A percentile compares a stretch with the other conserved stretches of the same genome.
These are phyloP conservation scores for Epinephelus coioides DNA, from an alignment of 2,797 vertebrate genomes.

Conservation along the genomic window DNA sequence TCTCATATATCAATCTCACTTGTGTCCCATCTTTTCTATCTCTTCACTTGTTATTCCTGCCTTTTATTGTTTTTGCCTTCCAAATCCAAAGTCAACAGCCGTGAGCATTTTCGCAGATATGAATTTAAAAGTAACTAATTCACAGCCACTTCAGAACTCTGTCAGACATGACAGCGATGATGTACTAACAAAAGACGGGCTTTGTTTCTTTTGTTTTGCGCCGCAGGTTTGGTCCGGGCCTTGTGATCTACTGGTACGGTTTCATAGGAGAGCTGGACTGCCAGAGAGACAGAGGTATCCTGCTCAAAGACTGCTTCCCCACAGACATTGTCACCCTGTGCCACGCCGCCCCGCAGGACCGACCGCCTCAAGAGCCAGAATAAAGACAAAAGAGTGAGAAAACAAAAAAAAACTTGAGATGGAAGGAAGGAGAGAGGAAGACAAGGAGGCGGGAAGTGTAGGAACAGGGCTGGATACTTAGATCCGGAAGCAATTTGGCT, in stretches of 20 bases:
- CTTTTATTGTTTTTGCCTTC: conserved; percentile 35
- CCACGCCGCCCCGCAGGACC: conserved; percentile 71
- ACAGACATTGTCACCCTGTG: conserved; percentile 93
- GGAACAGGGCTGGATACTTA: conserved; percentile 73
- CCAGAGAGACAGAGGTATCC: conserved; percentile 94
- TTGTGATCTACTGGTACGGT: conserved; percentile 99
- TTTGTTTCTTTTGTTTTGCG: conserved; percentile 51
- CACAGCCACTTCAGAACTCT: conserved; percentile 33
- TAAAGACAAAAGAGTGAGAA: conserved; percentile 53
- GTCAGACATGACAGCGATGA: conserved; percentile 13
- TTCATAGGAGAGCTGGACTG: conserved; percentile 97
- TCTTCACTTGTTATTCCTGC: conserved; percentile 39
- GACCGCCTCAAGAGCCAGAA: conserved; percentile 55
- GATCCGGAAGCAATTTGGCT: conserved; percentile 94
- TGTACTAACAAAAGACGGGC: conserved; percentile 26
- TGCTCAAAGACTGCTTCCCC: conserved; percentile 96
- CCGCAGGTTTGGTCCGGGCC: conserved; percentile 95
- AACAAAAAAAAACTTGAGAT: conserved; percentile 39
- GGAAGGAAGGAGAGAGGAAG: conserved; percentile 65
- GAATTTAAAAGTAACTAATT: conserved; percentile 34
- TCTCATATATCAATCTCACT: conserved; percentile 54
- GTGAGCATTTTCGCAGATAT: conserved; percentile 33
- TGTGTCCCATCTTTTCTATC: conserved; percentile 48
- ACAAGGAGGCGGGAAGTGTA: conserved; percentile 50
- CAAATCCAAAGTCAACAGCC: conserved; percentile 48